phyloP scores from a whole-genome alignment of 1,140 invertebrate species.

The Camponotus vicinus region DNA sequence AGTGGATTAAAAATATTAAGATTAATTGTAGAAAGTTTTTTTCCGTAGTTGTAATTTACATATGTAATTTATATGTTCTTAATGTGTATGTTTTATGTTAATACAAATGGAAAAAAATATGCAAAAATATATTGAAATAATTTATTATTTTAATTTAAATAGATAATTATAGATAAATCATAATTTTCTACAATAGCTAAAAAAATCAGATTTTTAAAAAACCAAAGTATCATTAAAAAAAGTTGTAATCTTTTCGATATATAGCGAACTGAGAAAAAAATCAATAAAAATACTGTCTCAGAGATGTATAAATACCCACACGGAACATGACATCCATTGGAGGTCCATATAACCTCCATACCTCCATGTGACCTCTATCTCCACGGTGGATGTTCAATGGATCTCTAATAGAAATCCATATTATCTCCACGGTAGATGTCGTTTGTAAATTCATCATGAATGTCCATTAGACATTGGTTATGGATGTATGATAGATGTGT shows the following conservation, averaged over 20 bases:
- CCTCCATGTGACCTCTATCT: too few relatives aligned
- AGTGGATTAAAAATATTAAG: slow-evolving; percentile 38
- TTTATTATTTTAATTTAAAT: slow-evolving; percentile 4
- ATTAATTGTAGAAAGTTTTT: slow-evolving; percentile 6
- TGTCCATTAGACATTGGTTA: too few relatives aligned
- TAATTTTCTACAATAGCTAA: background rate
- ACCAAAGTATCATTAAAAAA: background rate
- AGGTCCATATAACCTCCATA: too few relatives aligned
- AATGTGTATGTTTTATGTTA: background rate
- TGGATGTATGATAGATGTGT: too few relatives aligned
- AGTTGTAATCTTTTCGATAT: slow-evolving; percentile 8
- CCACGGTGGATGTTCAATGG: too few relatives aligned
- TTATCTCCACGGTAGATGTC: too few relatives aligned
- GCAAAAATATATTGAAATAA: slow-evolving; percentile 5
- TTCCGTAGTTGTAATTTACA: background rate
- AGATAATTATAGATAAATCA: background rate
- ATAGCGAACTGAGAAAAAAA: background rate
- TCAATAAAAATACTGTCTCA: background rate
- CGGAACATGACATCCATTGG: too few relatives aligned
- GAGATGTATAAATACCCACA: background rate
- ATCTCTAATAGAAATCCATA: too few relatives aligned
- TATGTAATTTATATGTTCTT: background rate
- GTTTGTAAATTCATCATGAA: too few relatives aligned
- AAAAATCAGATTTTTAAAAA: background rate
- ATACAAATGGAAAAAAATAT: background rate